Evolutionary conservation across 2,797 vertebrate species (phyloP).

Genomic region (Rhinichthys osculus): DNA sequence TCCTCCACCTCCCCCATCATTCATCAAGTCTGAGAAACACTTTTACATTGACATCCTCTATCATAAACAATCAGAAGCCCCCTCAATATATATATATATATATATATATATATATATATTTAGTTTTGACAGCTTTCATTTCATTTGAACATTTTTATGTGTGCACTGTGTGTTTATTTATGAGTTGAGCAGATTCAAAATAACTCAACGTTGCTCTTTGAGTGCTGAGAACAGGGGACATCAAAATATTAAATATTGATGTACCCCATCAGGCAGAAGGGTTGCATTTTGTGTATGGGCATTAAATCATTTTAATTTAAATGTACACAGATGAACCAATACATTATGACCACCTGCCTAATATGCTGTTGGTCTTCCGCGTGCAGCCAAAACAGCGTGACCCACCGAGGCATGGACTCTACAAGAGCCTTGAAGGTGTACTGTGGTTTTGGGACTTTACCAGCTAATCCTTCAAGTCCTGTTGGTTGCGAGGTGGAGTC

Average conservation of each 20-base stretch:
- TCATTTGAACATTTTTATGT: neutral
- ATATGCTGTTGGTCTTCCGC: neutral
- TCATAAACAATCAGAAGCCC: neutral
- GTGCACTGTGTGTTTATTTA: neutral
- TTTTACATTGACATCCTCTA: neutral
- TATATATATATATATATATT: no score
- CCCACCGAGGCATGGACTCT: neutral
- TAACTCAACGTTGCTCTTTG: neutral
- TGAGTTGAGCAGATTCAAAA: constrained; percentile 17
- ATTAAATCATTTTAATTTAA: neutral
- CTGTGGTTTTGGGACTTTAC: neutral
- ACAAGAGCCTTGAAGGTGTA: neutral
- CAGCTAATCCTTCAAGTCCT: neutral
- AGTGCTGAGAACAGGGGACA: neutral
- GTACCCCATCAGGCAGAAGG: neutral
- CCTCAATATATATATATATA: no score
- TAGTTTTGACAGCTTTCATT: neutral
- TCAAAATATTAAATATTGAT: neutral
- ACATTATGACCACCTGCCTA: neutral
- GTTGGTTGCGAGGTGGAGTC: neutral
- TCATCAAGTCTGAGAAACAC: neutral
- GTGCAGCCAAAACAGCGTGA: neutral
- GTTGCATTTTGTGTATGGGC: neutral
- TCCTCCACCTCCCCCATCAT: constrained; percentile 3
- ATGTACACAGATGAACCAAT: neutral